Evolutionary conservation across 1,140 invertebrate genomes (phyloP).

Genomic region (Ceratoteleas bidentatus): DNA sequence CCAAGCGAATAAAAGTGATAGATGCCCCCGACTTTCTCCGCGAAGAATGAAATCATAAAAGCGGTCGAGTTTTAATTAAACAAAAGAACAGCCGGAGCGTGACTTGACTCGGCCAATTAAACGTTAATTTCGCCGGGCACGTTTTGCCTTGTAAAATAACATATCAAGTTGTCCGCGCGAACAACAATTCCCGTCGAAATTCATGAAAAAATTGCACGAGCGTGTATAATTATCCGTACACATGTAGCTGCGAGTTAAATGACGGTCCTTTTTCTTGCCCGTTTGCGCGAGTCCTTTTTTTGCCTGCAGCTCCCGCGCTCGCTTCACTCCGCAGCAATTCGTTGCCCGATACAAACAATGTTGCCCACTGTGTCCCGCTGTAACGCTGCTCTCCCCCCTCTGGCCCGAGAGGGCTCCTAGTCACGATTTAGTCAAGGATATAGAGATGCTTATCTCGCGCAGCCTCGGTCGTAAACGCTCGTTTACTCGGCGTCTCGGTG

Average conservation of each 20-base stretch:
- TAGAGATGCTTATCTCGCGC: conserved; percentile 77
- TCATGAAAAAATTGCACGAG: conserved; percentile 39
- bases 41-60: too few species aligned
- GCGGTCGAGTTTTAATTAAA: too few species aligned
- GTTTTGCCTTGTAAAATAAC: background rate
- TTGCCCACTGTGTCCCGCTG: conserved; percentile 75
- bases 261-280: conserved; percentile 53
- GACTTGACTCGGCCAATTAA: too few species aligned
- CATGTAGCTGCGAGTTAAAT: conserved; percentile 52
- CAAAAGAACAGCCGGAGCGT: background rate
- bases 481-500: conserved; percentile 72
- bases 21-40: too few species aligned
- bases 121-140: background rate
- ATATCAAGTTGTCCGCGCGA: too few species aligned
- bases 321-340: conserved; percentile 72
- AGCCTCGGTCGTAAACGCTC: conserved; percentile 77
- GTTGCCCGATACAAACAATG: conserved; percentile 78
- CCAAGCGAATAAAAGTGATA: too few species aligned
- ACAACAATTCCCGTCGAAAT: conserved; percentile 9
- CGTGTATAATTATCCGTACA: conserved; percentile 57
- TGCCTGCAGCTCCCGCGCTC: conserved; percentile 38
- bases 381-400: conserved; percentile 71
- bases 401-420: conserved; percentile 75
- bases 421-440: conserved; percentile 81
- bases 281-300: conserved; percentile 41